Percentiles rank a stretch among this genome's conserved stretches.
Conservation (phyloP, 2,888 invertebrate species). For the Coleophora deauratella region DNA sequence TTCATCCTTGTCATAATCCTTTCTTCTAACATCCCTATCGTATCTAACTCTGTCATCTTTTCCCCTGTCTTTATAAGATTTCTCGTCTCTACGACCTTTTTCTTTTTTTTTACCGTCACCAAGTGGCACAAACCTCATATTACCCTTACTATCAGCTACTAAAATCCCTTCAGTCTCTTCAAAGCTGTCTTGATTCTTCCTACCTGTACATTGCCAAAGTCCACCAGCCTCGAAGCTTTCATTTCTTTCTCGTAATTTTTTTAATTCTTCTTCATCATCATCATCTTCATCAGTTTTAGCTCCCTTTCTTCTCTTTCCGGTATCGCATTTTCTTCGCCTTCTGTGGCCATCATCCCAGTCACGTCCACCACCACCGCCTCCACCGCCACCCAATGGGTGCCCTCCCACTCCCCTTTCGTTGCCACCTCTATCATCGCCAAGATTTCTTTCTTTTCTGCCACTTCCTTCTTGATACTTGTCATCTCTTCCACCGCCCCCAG, state of each 20-base stretch:
- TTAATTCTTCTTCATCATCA: too few relatives aligned
- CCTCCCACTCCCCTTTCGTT: too few relatives aligned
- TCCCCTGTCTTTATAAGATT: neutral
- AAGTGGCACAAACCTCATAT: too few relatives aligned
- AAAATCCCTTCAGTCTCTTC: too few relatives aligned
- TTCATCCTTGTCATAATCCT: neutral
- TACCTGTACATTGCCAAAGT: too few relatives aligned
- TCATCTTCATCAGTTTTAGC: too few relatives aligned
- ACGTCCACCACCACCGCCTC: neutral
- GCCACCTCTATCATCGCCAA: neutral
- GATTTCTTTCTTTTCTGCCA: neutral
- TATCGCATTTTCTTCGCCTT: too few relatives aligned
- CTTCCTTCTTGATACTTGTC: neutral
- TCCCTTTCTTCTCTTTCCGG: too few relatives aligned
- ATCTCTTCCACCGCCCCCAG: neutral
- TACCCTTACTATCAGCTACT: too few relatives aligned
- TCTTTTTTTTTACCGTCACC: neutral
- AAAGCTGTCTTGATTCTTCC: too few relatives aligned
- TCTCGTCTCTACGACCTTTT: neutral
- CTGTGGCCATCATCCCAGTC: neutral
- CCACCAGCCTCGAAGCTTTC: too few relatives aligned
- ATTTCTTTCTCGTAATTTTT: too few relatives aligned
- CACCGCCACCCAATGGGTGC: neutral
- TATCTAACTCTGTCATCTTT: neutral
- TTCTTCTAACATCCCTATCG: neutral